phyloP scores from a whole-genome alignment of 2,113 vertebrate genomes.

The Microcebus griseorufus region DNA sequence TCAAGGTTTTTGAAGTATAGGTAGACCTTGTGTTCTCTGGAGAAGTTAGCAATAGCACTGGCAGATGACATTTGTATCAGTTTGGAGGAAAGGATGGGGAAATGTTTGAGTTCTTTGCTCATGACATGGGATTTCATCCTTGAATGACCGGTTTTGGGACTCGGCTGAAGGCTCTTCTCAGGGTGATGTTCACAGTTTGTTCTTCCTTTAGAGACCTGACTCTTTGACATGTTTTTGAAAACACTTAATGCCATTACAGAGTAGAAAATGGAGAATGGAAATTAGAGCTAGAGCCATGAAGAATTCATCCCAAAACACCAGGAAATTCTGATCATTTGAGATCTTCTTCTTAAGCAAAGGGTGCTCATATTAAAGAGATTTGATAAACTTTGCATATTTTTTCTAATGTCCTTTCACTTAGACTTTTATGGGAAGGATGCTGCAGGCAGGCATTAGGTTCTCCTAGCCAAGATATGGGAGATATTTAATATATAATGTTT shows the following conservation, averaged over 20 bases:
- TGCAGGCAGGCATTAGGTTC: background rate
- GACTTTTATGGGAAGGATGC: background rate
- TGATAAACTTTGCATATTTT: background rate
- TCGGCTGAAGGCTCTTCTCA: background rate
- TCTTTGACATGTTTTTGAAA: background rate
- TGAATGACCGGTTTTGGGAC: background rate
- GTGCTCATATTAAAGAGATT: background rate
- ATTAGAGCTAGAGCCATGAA: slow-evolving; percentile 1
- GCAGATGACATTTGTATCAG: background rate
- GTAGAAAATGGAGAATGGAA: background rate
- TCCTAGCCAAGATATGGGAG: background rate
- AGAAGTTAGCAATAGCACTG: background rate
- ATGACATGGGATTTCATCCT: background rate
- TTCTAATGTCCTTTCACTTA: background rate
- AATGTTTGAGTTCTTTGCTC: background rate
- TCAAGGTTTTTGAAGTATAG: background rate
- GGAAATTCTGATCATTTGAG: background rate
- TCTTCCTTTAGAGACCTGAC: background rate
- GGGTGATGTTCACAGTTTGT: background rate
- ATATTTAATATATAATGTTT: background rate
- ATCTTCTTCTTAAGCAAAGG: background rate
- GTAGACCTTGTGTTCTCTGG: background rate
- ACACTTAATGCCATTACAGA: background rate
- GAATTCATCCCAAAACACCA: background rate
- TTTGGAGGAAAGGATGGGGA: background rate